A percentile compares a stretch with the other conserved stretches of the same genome.
These are phyloP conservation scores for Notechis scutatus DNA, from an alignment of 2,113 vertebrate genomes.

Conservation along the genomic window DNA sequence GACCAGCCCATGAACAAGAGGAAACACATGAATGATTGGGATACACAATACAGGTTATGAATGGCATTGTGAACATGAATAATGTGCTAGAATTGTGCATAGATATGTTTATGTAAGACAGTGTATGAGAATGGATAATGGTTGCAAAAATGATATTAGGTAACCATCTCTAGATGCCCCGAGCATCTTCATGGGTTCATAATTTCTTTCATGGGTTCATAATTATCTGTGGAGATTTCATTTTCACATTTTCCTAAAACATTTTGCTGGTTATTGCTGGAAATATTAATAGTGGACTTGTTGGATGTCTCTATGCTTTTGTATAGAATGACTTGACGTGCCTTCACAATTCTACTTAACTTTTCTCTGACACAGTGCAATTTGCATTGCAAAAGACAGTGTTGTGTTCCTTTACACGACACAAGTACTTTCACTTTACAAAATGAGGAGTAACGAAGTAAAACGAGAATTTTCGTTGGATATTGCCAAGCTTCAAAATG, in stretches of 20 bases:
- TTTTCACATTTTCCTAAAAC: not conserved
- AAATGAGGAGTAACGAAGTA: conserved; percentile 45
- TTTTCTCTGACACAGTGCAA: not conserved
- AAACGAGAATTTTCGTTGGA: conserved; percentile 35
- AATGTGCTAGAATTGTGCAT: not conserved
- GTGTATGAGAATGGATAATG: not conserved
- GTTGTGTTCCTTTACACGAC: not conserved
- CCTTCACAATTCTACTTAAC: conserved; percentile 5
- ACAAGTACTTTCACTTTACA: not conserved
- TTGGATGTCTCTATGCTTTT: not conserved
- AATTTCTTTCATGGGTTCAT: not conserved
- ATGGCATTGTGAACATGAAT: not conserved
- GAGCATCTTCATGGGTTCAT: not conserved
- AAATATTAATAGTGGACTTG: not conserved
- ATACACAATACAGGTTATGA: not conserved
- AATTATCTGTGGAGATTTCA: not conserved
- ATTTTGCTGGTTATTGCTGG: not conserved
- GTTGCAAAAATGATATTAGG: not conserved
- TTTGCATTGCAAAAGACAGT: conserved; percentile 18
- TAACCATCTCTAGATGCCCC: not conserved
- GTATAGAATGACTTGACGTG: not conserved
- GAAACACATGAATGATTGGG: not conserved
- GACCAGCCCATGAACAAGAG: not conserved
- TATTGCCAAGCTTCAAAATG: conserved; percentile 56
- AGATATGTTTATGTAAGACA: not conserved